Conservation (phyloP, 2,888 invertebrate species). For the Lamellibrachia satsuma region DNA sequence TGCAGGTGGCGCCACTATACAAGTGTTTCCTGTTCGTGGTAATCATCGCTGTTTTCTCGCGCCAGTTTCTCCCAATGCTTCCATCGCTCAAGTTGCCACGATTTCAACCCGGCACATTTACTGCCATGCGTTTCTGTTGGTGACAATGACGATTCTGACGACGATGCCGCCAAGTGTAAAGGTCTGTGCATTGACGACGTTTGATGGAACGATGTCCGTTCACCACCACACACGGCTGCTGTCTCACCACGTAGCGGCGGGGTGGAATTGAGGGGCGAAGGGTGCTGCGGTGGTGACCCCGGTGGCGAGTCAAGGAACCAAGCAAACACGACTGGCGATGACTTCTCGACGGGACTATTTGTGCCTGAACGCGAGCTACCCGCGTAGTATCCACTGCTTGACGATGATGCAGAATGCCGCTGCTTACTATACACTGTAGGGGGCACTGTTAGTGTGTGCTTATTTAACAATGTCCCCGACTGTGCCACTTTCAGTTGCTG, state of each 20-base stretch:
- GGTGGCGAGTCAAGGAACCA: slow-evolving; percentile 39
- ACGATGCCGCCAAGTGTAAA: background rate
- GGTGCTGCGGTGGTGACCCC: slow-evolving; percentile 28
- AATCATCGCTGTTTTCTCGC: slow-evolving; percentile 45
- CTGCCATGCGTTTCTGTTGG: background rate
- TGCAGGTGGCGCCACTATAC: slow-evolving; percentile 40
- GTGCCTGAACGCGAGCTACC: slow-evolving; percentile 47
- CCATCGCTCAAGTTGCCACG: slow-evolving; percentile 58
- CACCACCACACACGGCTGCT: background rate
- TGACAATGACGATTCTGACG: slow-evolving; percentile 17
- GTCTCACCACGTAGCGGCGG: background rate
- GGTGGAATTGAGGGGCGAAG: background rate
- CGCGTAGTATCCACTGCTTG: slow-evolving; percentile 45
- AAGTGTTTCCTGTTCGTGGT: slow-evolving; percentile 59
- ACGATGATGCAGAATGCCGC: slow-evolving; percentile 34
- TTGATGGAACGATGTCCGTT: slow-evolving; percentile 4
- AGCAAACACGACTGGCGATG: slow-evolving; percentile 45
- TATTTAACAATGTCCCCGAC: slow-evolving; percentile 38
- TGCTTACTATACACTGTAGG: slow-evolving; percentile 23
- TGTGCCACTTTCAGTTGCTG: slow-evolving; percentile 41
- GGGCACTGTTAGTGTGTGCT: slow-evolving; percentile 33
- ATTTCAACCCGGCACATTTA: slow-evolving; percentile 48
- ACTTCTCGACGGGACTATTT: slow-evolving; percentile 54
- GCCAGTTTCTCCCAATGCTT: slow-evolving; percentile 57
- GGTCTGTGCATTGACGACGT: background rate